A percentile compares a stretch with the other conserved stretches of the same genome.
phyloP scores from a whole-genome alignment of 2,888 invertebrate genomes.

The Yponomeuta sedellus region DNA sequence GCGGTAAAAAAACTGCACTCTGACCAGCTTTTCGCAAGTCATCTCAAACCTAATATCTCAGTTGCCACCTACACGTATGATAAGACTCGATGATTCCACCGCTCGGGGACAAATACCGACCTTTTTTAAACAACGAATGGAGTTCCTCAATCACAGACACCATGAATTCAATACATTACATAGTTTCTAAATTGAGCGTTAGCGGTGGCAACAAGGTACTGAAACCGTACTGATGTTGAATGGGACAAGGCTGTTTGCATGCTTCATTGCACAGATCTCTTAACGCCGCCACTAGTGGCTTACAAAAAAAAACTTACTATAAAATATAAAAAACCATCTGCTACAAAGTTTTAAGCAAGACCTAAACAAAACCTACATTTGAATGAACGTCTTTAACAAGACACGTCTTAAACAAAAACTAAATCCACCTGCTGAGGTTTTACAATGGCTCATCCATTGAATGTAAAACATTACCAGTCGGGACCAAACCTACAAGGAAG shows the following conservation, averaged over 20 bases:
- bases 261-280: conserved; percentile 2
- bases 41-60: too few species aligned
- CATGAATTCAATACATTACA: background rate
- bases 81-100: too few species aligned
- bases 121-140: background rate
- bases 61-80: too few species aligned
- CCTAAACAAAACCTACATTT: too few species aligned
- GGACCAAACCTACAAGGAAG: too few species aligned
- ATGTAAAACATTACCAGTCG: too few species aligned
- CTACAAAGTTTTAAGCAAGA: background rate
- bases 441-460: too few species aligned
- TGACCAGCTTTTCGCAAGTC: too few species aligned
- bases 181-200: background rate
- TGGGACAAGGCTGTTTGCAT: background rate
- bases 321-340: background rate
- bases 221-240: background rate
- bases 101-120: background rate
- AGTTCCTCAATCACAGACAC: background rate
- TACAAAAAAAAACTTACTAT: background rate
- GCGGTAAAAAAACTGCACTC: too few species aligned
- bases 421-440: too few species aligned
- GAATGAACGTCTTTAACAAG: too few species aligned
- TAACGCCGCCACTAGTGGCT: background rate
- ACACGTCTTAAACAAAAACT: too few species aligned
- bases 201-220: background rate